Conservation (phyloP, 1,140 invertebrate species). For the Solenopsis invicta region DNA sequence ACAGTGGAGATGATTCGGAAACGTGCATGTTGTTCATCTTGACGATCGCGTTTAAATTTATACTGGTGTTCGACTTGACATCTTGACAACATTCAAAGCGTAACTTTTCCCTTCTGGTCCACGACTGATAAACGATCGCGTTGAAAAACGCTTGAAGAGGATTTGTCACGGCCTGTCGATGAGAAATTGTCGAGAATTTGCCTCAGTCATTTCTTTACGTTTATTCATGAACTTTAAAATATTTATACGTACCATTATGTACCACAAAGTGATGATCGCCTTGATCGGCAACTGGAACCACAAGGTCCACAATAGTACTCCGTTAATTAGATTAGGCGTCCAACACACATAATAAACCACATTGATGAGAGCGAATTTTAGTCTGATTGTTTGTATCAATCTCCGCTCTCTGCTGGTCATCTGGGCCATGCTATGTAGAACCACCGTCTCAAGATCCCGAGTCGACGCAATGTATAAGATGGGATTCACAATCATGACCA, state of each 20-base stretch:
- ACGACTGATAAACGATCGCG: constrained; percentile 92
- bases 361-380: constrained; percentile 93
- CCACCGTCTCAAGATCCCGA: constrained; percentile 89
- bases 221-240: background rate
- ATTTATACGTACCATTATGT: constrained; percentile 90
- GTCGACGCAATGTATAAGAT: constrained; percentile 90
- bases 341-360: constrained; percentile 93
- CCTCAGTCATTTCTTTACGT: background rate
- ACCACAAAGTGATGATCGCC: constrained; percentile 91
- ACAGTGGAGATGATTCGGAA: constrained; percentile 82
- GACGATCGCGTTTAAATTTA: constrained; percentile 21
- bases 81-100: constrained; percentile 82
- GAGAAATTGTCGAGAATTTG: background rate
- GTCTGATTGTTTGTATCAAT: constrained; percentile 90
- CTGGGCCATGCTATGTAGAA: constrained; percentile 89
- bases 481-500: constrained; percentile 93
- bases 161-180: constrained; percentile 91
- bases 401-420: constrained; percentile 91
- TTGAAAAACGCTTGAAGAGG: constrained; percentile 94
- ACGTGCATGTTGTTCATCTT: constrained; percentile 33
- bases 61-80: constrained; percentile 60
- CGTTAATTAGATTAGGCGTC: constrained; percentile 93
- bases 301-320: constrained; percentile 91
- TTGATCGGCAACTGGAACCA: constrained; percentile 91
- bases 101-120: constrained; percentile 87